Percentiles rank a stretch among this genome's conserved stretches.
These are phyloP conservation scores for Protosalanx chinensis DNA, from an alignment of 2,797 vertebrate species.

Conservation along the genomic window DNA sequence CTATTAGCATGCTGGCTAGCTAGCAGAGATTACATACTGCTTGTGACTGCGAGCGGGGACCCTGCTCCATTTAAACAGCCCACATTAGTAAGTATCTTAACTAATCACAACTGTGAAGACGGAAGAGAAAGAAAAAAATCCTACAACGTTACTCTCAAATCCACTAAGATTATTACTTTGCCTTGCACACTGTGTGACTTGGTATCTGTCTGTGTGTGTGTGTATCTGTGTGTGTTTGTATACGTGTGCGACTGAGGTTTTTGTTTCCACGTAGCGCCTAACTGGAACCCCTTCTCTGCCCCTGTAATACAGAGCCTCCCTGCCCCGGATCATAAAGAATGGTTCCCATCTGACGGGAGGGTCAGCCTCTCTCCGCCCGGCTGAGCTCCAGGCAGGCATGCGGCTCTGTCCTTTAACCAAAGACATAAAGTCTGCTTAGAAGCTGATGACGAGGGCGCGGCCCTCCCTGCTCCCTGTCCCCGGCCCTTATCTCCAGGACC, in stretches of 20 bases:
- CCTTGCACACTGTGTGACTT: not conserved
- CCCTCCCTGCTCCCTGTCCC: conserved; percentile 41
- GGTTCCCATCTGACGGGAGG: not conserved
- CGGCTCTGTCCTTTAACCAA: conserved; percentile 24
- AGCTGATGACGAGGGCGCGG: conserved; percentile 48
- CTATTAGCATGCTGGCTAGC: no score
- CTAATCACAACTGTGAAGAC: no score
- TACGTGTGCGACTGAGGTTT: conserved; percentile 13
- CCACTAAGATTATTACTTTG: no score
- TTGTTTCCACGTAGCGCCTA: conserved; percentile 1
- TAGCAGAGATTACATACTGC: no score
- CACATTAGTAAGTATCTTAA: no score
- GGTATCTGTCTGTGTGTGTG: conserved; percentile 27
- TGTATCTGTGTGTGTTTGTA: conserved; percentile 28
- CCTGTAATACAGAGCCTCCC: not conserved
- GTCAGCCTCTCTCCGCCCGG: conserved; percentile 4
- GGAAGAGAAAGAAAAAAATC: no score
- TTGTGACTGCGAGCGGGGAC: no score
- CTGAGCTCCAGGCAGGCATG: not conserved
- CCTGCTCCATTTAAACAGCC: no score
- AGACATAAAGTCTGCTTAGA: conserved; percentile 57
- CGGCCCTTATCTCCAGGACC: conserved; percentile 35
- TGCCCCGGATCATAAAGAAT: not conserved
- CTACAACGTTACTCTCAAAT: no score
- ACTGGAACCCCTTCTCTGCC: not conserved